Evolutionary conservation across 2,888 invertebrate genomes (phyloP), one percentile per base, ranked within the genome.

Genomic region (Helleia helle): DNA sequence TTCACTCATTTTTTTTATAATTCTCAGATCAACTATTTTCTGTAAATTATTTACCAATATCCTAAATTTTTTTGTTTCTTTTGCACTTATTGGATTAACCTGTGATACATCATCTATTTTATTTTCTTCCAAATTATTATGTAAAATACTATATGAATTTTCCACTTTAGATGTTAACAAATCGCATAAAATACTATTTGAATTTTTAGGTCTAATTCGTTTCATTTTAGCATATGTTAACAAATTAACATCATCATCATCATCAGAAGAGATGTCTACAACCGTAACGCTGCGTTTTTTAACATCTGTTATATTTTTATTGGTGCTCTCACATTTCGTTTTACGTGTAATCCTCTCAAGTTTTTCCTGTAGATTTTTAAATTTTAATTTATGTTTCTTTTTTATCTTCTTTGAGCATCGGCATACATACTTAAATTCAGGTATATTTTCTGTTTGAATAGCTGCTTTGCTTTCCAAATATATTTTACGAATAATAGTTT

Each of bases 391-490:
- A n/a, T 30, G n/a, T n/a, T 13, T 12, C 14, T 30, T n/a, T n/a
- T 31, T 6, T 9, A 3, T 28, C 28, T 12, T 11, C 12, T 28
- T 28, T 13, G n/a, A n/a, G n/a, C 28, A 28, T 28, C 7, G 6
- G 8, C 15, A 8, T 22, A 22, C 22, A 22, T 6, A 8, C 2
- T 22, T 5, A 7, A 1, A 7, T 1, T 7, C 22, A 22, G 5
- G 22, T 8, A 2, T 7, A 38, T 28, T 3, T 25, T 29, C 6
- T 25, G 13, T n/a, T n/a, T n/a, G n/a, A 40, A 18, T 42, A 8
- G 11, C 44, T 12, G 61, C 61, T 47, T 50, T 61, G 36, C 62
- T 65, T 51, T 63, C 58, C 18, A 17, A 11, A 15, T 50, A 18
- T 31, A 56, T 50, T n/a, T 13, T 13, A n/a, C 41, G 22, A 7